Evolutionary conservation across 2,113 vertebrate genomes (phyloP).

Genomic region (mouse (Mus musculus)): GRCm39 chr16:11289001-11289500

Average conservation of each 20-base stretch:
- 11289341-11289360: neutral
- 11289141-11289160: neutral
- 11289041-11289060: neutral
- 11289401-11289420: rapidly evolving
- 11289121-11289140: neutral
- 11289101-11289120: neutral
- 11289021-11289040: neutral
- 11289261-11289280: slow-evolving; percentile 26
- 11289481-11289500: neutral
- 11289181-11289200: neutral
- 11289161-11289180: neutral
- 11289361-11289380: neutral
- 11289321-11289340: neutral
- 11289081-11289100: neutral
- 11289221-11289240: neutral
- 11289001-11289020: neutral
- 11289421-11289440: neutral
- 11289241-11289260: neutral
- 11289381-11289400: neutral
- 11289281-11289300: neutral
- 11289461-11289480: neutral
- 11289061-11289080: neutral
- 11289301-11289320: neutral
- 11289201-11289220: neutral
- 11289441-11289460: neutral